A percentile compares a stretch with the other conserved stretches of the same genome.
Evolutionary conservation across 53 echinoderm and acorn worm genomes (phyloP).

Genomic region (Stichopus horrens): DNA sequence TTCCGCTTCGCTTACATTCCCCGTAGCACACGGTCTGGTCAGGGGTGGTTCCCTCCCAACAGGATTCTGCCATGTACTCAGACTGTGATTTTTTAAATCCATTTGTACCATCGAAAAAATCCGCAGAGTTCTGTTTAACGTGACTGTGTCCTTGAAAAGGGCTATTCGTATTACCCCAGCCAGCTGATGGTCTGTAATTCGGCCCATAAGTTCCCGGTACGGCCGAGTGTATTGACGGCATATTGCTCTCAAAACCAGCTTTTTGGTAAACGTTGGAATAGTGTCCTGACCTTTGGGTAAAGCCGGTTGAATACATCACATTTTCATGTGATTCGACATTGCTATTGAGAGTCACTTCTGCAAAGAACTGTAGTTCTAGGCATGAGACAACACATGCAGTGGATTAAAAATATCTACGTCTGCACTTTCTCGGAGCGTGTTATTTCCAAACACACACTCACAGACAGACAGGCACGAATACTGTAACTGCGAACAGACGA

Average conservation of each 20-base stretch:
- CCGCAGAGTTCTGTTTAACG: neutral
- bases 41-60: neutral
- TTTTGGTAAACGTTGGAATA: conserved; percentile 36
- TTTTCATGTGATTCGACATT: conserved; percentile 17
- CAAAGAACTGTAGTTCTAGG: too few species aligned
- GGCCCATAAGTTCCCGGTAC: conserved; percentile 28
- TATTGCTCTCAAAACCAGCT: conserved; percentile 26
- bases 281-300: conserved; percentile 39
- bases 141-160: neutral
- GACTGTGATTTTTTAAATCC: neutral
- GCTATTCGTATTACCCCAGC: neutral
- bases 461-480: too few species aligned
- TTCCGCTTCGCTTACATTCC: conserved; percentile 31
- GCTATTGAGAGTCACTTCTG: too few species aligned
- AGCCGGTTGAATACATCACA: conserved; percentile 47
- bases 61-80: neutral
- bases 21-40: conserved; percentile 35
- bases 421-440: neutral
- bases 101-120: neutral
- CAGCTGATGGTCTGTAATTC: neutral
- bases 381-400: too few species aligned
- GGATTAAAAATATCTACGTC: too few species aligned
- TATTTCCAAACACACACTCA: neutral
- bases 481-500: too few species aligned
- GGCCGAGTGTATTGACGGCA: conserved; percentile 44